Conservation (phyloP, 2,797 vertebrate species). For the Phrynocephalus vlangalii region DNA sequence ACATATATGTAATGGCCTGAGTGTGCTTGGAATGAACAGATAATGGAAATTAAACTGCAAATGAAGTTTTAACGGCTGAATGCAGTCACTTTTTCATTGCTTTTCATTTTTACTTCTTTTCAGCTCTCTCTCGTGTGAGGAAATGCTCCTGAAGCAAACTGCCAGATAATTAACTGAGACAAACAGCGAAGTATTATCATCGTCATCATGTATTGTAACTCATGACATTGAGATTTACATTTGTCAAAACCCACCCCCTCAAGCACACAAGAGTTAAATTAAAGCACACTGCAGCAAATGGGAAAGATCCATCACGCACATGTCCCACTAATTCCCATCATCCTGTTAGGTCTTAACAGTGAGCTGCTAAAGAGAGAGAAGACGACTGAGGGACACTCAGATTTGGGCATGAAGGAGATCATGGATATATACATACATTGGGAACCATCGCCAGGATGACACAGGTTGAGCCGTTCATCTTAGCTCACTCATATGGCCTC, state of each 20-base stretch:
- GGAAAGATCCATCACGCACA: slow-evolving; percentile 12
- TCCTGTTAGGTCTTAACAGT: neutral
- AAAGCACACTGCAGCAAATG: slow-evolving; percentile 11
- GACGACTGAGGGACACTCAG: too few relatives aligned
- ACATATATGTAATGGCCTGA: neutral
- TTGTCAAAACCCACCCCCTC: neutral
- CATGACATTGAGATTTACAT: slow-evolving; percentile 3
- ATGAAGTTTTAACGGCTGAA: neutral
- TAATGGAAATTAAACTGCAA: neutral
- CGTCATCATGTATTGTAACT: slow-evolving; percentile 18
- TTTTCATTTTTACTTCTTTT: neutral
- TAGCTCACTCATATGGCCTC: too few relatives aligned
- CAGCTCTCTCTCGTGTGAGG: neutral
- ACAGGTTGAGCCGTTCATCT: too few relatives aligned
- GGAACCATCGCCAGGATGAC: too few relatives aligned
- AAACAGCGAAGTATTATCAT: neutral
- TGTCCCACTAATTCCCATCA: neutral
- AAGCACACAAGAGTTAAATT: slow-evolving; percentile 15
- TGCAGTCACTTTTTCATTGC: neutral
- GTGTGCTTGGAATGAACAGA: neutral
- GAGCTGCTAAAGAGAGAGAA: neutral
- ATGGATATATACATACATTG: neutral
- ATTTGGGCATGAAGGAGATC: neutral
- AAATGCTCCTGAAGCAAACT: neutral
- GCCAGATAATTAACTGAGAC: neutral